Conservation (phyloP, 1,140 invertebrate genomes). For the Drosophila bocqueti region DNA sequence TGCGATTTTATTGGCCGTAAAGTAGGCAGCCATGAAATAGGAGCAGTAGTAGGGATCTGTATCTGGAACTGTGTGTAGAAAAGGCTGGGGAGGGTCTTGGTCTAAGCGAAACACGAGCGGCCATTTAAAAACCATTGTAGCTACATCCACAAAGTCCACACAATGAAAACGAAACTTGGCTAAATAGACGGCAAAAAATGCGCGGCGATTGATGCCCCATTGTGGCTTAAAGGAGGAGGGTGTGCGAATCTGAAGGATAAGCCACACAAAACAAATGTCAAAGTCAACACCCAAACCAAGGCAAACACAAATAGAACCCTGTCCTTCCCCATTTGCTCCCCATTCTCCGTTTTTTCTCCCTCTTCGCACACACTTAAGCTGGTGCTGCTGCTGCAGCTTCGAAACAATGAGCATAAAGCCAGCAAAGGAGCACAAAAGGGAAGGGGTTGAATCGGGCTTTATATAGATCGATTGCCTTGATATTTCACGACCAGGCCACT, state of each 20-base stretch:
- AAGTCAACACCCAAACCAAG: conserved; percentile 77
- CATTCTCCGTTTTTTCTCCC: conserved; percentile 3
- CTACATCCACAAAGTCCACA: conserved; percentile 66
- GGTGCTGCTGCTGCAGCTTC: conserved; percentile 15
- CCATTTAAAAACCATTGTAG: conserved; percentile 79
- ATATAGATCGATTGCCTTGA: conserved; percentile 66
- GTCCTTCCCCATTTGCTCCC: background rate
- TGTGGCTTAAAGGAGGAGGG: conserved; percentile 41
- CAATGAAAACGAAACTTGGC: conserved; percentile 81
- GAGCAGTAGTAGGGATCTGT: conserved; percentile 42
- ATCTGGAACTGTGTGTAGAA: background rate
- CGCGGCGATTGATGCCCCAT: conserved; percentile 71
- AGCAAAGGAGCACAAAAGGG: conserved; percentile 17
- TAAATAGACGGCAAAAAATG: conserved; percentile 74
- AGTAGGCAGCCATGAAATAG: conserved; percentile 77
- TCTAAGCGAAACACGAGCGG: conserved; percentile 48
- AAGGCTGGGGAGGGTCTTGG: background rate
- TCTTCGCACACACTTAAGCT: conserved; percentile 52
- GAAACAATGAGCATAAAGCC: conserved; percentile 54
- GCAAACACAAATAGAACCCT: conserved; percentile 47
- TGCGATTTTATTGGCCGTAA: conserved; percentile 81
- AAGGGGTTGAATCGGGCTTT: conserved; percentile 13
- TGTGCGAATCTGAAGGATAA: conserved; percentile 72
- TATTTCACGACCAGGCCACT: conserved; percentile 58
- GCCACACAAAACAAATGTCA: conserved; percentile 81